These are phyloP conservation scores for Tipula confusa DNA, from an alignment of 2,888 invertebrate species.

Conservation along the genomic window DNA sequence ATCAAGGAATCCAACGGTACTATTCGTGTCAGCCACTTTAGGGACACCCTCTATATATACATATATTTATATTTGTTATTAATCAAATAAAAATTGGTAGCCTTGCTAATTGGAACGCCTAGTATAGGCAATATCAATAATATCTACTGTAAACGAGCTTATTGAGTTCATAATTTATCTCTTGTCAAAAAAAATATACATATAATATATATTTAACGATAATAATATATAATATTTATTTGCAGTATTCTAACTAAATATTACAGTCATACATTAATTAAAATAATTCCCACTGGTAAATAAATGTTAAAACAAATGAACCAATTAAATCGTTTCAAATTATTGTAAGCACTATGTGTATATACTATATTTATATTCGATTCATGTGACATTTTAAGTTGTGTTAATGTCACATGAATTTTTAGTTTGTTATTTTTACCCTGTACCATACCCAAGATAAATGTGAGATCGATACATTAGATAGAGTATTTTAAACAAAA, in stretches of 20 bases:
- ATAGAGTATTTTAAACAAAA: not conserved
- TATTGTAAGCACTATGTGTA: not conserved
- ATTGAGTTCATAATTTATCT: not conserved
- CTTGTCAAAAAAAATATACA: not conserved
- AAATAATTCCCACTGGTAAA: conserved; percentile 21
- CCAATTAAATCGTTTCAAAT: not conserved
- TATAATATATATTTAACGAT: not conserved
- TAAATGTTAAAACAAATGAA: not conserved
- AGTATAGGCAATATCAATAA: not conserved
- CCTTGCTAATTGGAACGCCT: not conserved
- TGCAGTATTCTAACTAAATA: not conserved
- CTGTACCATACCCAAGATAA: not conserved
- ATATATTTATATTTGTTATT: too few species aligned
- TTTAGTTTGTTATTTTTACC: not conserved
- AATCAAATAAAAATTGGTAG: not conserved
- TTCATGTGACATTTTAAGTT: not conserved
- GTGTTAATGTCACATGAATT: not conserved
- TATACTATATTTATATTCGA: not conserved
- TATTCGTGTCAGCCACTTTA: too few species aligned
- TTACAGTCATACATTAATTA: not conserved
- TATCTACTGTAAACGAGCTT: not conserved
- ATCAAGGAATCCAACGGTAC: too few species aligned
- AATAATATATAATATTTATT: not conserved
- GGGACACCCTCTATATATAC: too few species aligned
- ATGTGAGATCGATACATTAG: not conserved